Conservation (phyloP, 2,113 vertebrate species). For the cat (Felis catus) region F.catus_Fca126_mat1.0 CM031423.1:52012501-52013000, state of each 20-base stretch:
- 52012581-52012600: not conserved
- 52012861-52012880: not conserved
- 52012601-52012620: not conserved
- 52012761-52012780: not conserved
- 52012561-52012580: not conserved
- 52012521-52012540: not conserved
- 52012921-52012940: not conserved
- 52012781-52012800: not conserved
- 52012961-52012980: not conserved
- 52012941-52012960: rapidly evolving
- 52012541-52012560: not conserved
- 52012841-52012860: not conserved
- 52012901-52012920: rapidly evolving
- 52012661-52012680: not conserved
- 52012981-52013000: not conserved
- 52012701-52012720: not conserved
- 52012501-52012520: not conserved
- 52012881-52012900: not conserved
- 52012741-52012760: not conserved
- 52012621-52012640: not conserved
- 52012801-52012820: not conserved
- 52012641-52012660: not conserved
- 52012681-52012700: not conserved
- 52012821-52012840: not conserved
- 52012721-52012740: not conserved